phyloP scores from a whole-genome alignment of 2,797 vertebrate genomes.

The Leontopithecus rosalia region DNA sequence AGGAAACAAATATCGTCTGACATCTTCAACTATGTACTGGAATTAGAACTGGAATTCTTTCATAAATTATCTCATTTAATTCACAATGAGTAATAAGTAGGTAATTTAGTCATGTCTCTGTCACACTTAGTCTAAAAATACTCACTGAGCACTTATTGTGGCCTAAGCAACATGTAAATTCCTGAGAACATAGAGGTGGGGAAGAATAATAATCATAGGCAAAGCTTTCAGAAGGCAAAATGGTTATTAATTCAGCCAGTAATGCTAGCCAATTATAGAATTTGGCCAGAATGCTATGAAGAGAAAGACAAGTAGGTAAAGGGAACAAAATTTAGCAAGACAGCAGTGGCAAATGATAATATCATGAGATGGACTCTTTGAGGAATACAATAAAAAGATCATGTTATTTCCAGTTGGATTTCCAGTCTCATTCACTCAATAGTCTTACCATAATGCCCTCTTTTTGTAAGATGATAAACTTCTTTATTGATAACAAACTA shows the following conservation, averaged over 20 bases:
- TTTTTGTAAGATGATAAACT: neutral
- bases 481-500: neutral
- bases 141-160: neutral
- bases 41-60: neutral
- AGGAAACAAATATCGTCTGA: neutral
- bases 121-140: neutral
- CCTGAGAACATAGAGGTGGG: neutral
- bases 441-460: neutral
- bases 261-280: neutral
- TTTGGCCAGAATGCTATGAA: neutral
- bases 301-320: neutral
- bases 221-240: neutral
- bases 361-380: neutral
- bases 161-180: neutral
- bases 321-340: neutral
- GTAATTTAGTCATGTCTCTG: neutral
- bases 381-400: neutral
- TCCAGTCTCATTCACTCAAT: neutral
- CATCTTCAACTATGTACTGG: neutral
- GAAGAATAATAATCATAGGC: neutral
- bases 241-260: neutral
- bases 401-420: neutral
- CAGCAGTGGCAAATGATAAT: neutral
- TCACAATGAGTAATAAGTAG: neutral
- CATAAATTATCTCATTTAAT: neutral